Evolutionary conservation across 2,888 invertebrate genomes (phyloP).

Genomic region (Nephrotoma appendiculata): DNA sequence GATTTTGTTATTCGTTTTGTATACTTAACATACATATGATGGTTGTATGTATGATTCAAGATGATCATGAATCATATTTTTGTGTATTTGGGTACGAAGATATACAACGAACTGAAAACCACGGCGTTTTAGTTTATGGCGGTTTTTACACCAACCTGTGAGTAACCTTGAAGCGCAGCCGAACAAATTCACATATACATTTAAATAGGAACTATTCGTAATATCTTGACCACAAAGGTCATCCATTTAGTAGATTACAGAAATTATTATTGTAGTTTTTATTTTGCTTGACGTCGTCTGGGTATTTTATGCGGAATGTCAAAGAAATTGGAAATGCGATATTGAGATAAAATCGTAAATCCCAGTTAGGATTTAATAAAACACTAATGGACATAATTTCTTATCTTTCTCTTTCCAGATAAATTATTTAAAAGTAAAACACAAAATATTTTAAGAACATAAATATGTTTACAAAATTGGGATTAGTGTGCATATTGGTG

Average conservation of each 20-base stretch:
- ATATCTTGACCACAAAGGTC: not conserved
- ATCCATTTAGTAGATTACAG: not conserved
- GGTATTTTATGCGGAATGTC: not conserved
- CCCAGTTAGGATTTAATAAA: not conserved
- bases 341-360: not conserved
- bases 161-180: not conserved
- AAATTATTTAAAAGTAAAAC: not conserved
- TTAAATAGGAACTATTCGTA: not conserved
- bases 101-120: not conserved
- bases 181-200: not conserved
- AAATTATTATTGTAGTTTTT: no score
- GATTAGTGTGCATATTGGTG: not conserved
- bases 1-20: not conserved
- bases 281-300: not conserved
- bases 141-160: not conserved
- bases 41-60: not conserved
- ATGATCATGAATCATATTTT: not conserved
- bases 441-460: not conserved
- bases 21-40: not conserved
- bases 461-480: not conserved
- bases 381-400: not conserved
- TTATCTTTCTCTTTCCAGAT: not conserved
- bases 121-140: not conserved
- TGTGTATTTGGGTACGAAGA: not conserved
- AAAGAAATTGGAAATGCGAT: not conserved